Conservation (phyloP, 2,113 vertebrate species). For the Brachyhypopomus gauderio region DNA sequence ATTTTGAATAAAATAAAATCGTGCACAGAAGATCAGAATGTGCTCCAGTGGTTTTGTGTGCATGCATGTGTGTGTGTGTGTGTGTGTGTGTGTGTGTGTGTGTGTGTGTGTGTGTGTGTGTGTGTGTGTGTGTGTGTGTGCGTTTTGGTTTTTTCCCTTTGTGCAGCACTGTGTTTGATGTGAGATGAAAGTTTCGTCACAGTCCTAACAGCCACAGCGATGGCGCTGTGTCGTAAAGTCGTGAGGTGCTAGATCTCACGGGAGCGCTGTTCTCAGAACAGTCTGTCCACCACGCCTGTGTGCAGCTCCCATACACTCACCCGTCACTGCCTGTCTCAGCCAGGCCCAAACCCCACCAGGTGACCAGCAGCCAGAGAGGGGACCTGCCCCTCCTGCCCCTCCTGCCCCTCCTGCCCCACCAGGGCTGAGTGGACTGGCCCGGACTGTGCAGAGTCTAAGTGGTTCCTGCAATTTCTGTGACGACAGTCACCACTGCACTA, state of each 20-base stretch:
- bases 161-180: conserved; percentile 69
- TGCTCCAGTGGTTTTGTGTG: too few species aligned
- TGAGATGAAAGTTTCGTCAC: conserved; percentile 72
- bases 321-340: conserved; percentile 55
- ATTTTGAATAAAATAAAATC: background rate
- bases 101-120: too few species aligned
- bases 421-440: conserved; percentile 24
- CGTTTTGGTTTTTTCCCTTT: conserved; percentile 54
- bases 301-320: conserved; percentile 63
- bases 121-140: conserved; percentile 7
- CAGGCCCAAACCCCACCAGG: conserved; percentile 42
- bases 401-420: conserved; percentile 10
- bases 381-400: conserved; percentile 23
- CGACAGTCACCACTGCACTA: background rate
- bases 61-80: too few species aligned
- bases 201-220: conserved; percentile 76
- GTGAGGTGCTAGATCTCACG: conserved; percentile 67
- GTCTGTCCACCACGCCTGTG: conserved; percentile 68
- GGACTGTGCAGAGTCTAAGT: background rate
- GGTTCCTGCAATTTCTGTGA: background rate
- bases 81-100: too few species aligned
- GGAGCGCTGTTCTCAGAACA: conserved; percentile 59
- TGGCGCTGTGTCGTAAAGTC: conserved; percentile 69
- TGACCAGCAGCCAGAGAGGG: conserved; percentile 37
- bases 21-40: conserved; percentile 13